A percentile compares a stretch with the other conserved stretches of the same genome.
Conservation (phyloP, 2,113 vertebrate species). For the Periophthalmus modestus region DNA sequence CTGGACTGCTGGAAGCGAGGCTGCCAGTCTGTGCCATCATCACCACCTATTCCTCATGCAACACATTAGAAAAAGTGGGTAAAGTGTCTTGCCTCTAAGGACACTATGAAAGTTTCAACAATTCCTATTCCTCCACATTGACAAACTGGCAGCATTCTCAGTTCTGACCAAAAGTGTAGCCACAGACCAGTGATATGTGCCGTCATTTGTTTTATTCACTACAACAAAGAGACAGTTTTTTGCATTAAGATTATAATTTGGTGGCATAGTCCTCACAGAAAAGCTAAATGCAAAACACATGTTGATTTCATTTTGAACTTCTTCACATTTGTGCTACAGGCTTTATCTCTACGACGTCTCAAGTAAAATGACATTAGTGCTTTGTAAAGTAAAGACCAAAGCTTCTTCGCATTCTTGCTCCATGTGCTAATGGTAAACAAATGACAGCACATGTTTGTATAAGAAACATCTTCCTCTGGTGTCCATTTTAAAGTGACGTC, state of each 20-base stretch:
- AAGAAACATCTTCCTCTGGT: neutral
- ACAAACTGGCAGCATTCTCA: slow-evolving; percentile 45
- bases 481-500: too few relatives aligned
- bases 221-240: too few relatives aligned
- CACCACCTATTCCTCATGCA: too few relatives aligned
- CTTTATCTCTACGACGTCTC: neutral
- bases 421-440: neutral
- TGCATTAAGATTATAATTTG: too few relatives aligned
- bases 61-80: too few relatives aligned
- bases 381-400: neutral
- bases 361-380: neutral
- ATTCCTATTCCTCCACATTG: slow-evolving; percentile 45
- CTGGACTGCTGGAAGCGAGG: too few relatives aligned
- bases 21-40: too few relatives aligned
- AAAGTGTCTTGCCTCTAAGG: too few relatives aligned
- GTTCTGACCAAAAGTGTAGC: slow-evolving; percentile 39
- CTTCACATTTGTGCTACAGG: neutral
- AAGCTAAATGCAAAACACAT: too few relatives aligned
- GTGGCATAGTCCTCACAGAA: too few relatives aligned
- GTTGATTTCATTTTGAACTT: too few relatives aligned
- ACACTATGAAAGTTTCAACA: neutral
- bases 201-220: too few relatives aligned
- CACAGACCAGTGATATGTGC: neutral
- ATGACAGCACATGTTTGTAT: neutral
- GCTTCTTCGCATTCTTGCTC: slow-evolving; percentile 29